Evolutionary conservation across 2,113 vertebrate species (phyloP).

Genomic region (Ellobius talpinus): DNA sequence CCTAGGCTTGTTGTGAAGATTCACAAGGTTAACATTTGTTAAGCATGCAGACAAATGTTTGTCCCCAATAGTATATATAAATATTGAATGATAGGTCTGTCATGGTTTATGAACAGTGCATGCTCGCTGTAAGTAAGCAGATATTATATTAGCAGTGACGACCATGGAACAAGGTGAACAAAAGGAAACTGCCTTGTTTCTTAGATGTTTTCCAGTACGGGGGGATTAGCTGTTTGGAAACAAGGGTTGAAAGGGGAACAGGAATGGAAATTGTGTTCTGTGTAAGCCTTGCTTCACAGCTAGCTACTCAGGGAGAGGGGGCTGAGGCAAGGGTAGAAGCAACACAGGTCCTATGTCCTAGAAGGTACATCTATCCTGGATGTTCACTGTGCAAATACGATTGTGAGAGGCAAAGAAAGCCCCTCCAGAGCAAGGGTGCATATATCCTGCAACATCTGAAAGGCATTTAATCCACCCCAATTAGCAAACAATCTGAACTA

Average conservation of each 20-base stretch:
- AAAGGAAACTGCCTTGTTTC: background rate
- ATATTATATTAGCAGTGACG: background rate
- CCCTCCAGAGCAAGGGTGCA: background rate
- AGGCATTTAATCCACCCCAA: background rate
- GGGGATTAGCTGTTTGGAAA: background rate
- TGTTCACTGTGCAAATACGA: background rate
- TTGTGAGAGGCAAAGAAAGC: background rate
- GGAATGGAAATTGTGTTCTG: background rate
- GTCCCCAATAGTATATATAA: background rate
- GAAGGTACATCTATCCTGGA: background rate
- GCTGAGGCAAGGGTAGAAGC: background rate
- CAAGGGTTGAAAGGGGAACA: accelerated
- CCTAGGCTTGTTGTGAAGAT: background rate
- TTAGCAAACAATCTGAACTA: background rate
- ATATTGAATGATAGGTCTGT: background rate
- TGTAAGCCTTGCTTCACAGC: background rate
- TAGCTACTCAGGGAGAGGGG: too few relatives aligned
- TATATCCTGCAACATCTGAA: background rate
- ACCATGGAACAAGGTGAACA: background rate
- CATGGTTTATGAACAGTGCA: background rate
- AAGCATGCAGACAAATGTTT: background rate
- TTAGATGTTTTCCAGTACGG: background rate
- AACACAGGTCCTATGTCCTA: background rate
- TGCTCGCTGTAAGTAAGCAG: background rate
- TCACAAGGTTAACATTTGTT: background rate